A percentile compares a stretch with the other conserved stretches of the same genome.
Conservation (phyloP, 2,113 vertebrate genomes). For the Leiothrix lutea region DNA sequence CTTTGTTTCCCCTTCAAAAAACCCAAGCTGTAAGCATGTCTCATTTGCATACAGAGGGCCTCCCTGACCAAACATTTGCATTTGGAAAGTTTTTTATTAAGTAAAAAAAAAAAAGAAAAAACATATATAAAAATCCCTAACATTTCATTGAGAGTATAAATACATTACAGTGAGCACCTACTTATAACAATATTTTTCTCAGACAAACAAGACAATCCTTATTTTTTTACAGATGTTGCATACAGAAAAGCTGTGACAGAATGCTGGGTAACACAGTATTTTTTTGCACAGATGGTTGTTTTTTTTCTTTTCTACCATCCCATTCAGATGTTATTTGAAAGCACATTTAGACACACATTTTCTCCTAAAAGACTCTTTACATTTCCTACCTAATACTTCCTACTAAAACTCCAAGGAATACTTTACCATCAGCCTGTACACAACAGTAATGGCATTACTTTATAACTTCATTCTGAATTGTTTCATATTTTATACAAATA, state of each 20-base stretch:
- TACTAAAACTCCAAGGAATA: neutral
- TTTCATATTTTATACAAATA: neutral
- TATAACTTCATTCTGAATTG: neutral
- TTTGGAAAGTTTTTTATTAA: neutral
- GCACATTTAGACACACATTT: neutral
- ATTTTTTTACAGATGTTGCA: neutral
- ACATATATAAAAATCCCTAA: neutral
- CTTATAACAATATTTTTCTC: neutral
- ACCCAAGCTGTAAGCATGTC: neutral
- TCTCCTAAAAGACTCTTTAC: neutral
- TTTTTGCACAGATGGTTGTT: neutral
- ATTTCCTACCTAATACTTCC: neutral
- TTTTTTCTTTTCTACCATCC: neutral
- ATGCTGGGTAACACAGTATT: neutral
- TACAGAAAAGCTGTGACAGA: neutral
- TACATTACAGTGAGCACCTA: neutral
- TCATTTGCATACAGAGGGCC: neutral
- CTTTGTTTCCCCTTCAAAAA: conserved; percentile 17
- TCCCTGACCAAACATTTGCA: neutral
- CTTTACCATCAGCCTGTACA: neutral
- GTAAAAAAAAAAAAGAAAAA: neutral
- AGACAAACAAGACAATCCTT: neutral
- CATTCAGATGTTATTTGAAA: neutral
- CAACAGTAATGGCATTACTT: neutral
- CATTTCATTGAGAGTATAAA: neutral